Evolutionary conservation across 2,888 invertebrate genomes (phyloP).

Genomic region (Leptopterna dolabrata): DNA sequence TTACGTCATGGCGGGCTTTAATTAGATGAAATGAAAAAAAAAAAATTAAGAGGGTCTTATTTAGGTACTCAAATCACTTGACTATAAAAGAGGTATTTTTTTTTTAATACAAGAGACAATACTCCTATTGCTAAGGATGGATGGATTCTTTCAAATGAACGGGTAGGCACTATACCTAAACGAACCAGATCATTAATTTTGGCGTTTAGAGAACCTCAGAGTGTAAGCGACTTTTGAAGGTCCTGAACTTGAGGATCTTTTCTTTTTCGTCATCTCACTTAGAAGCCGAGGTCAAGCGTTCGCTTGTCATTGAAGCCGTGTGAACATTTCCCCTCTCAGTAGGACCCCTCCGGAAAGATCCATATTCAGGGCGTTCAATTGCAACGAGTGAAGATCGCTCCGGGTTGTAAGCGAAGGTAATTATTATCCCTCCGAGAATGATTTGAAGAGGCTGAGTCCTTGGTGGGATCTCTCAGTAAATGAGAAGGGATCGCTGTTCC

Average conservation of each 20-base stretch:
- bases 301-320: slow-evolving; percentile 27
- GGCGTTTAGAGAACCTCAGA: background rate
- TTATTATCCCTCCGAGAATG: background rate
- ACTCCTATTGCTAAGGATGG: background rate
- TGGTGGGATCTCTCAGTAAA: background rate
- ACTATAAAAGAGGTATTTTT: background rate
- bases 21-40: no score
- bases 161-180: background rate
- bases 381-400: background rate
- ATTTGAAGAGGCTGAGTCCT: background rate
- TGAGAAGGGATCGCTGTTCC: background rate
- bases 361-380: background rate
- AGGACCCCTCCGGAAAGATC: background rate
- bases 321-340: slow-evolving; percentile 6
- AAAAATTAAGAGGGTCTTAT: no score
- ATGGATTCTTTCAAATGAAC: background rate
- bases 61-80: no score
- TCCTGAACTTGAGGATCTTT: background rate
- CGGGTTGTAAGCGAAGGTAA: background rate
- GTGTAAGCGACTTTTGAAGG: background rate
- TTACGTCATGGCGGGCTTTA: no score
- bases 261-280: background rate
- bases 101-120: background rate
- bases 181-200: background rate
- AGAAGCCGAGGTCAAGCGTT: slow-evolving; percentile 13